These are phyloP conservation scores for Erpetoichthys calabaricus DNA, from an alignment of 2,797 vertebrate species.

Conservation along the genomic window DNA sequence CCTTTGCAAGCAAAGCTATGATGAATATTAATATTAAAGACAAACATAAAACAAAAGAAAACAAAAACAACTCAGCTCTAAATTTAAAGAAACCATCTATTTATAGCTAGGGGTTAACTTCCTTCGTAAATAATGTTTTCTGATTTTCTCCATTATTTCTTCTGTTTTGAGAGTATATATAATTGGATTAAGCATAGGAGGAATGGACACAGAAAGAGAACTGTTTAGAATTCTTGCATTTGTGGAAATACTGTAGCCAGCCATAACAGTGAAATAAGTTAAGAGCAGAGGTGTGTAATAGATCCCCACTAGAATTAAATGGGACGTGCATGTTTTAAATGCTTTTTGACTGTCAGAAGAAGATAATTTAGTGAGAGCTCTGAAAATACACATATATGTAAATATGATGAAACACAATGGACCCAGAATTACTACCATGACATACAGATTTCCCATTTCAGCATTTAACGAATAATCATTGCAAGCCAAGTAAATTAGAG, in stretches of 20 bases:
- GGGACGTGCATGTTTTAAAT: conserved; percentile 33
- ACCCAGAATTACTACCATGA: conserved; percentile 12
- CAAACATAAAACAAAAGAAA: no score
- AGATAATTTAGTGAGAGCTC: conserved; percentile 22
- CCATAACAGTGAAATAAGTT: conserved; percentile 18
- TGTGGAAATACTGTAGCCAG: conserved; percentile 4
- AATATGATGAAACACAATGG: conserved; percentile 23
- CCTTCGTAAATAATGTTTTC: no score
- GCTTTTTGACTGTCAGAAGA: conserved; percentile 24
- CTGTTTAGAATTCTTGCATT: conserved; percentile 15
- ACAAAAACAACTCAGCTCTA: no score
- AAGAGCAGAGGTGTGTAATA: conserved; percentile 28
- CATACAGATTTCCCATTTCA: not conserved
- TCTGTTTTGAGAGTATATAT: conserved; percentile 17
- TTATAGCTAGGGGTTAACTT: no score
- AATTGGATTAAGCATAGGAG: conserved; percentile 22
- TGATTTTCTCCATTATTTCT: no score
- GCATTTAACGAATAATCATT: conserved; percentile 21
- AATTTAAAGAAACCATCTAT: no score
- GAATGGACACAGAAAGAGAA: conserved; percentile 13
- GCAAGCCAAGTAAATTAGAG: conserved; percentile 26
- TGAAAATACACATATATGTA: conserved; percentile 28
- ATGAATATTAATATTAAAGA: no score
- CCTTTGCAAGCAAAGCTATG: no score
- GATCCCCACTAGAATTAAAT: conserved; percentile 32